Evolutionary conservation across 2,113 vertebrate genomes (phyloP), one percentile per base, ranked within the genome.

Genomic region (Engraulis encrasicolus): DNA sequence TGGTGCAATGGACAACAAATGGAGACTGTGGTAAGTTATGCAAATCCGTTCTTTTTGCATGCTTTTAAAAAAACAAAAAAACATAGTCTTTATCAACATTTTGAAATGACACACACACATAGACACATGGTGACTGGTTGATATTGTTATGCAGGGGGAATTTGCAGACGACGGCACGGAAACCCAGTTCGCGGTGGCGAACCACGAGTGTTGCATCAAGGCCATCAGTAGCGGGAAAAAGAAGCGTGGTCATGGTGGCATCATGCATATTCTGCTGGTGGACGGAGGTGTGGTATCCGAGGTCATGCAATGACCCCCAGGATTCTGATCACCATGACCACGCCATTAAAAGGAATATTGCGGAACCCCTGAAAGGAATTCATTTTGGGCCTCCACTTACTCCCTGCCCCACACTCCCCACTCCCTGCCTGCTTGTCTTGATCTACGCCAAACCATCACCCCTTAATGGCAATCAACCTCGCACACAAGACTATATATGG

Each of bases 141-240:
- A n/a, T 80, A 49, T 27, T 50, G 66, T 83, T 84, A 82, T 78
- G 20, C 89, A 99, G 97, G 97, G 97, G 17, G 97, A 99, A 94
- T 99, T 99, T 91, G 97, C 97, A 77, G 97, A 98, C 1, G 97
- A 99, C 12, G 96, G 98, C 58, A 97, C 96, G 27, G 97, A 99
- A 91, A 99, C 97, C 0, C 95, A 95, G 90, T 99, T 99, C 93
- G 92, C 48, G 9, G 77, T 98, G 50, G 95, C 94, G n/a, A 91
- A 92, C 19, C 97, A 97, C 40, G 92, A 95, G 61, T 98, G 97
- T 89, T 97, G 92, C 91, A 97, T 99, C 91, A 97, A 97, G 85
- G 96, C 97, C 0, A 92, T 95, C 20, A 96, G 96, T 48, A 96
- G 96, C 18, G 96, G 96, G 15, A 97, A 93, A 91, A 96, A 95